Conservation (phyloP, 2,888 invertebrate genomes). For the Xylophagus ater region DNA sequence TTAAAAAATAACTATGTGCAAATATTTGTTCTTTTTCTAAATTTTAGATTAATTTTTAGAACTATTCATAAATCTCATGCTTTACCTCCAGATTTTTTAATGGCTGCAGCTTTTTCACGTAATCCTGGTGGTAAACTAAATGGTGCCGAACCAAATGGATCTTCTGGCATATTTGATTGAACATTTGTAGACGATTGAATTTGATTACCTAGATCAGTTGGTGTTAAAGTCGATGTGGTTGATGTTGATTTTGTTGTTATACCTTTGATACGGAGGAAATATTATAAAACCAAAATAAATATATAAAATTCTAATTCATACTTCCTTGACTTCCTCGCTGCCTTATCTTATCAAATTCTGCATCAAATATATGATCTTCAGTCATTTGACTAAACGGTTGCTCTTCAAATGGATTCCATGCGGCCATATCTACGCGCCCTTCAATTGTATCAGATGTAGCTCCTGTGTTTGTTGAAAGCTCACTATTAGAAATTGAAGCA, state of each 20-base stretch:
- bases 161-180: slow-evolving; percentile 43
- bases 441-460: slow-evolving; percentile 22
- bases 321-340: slow-evolving; percentile 64
- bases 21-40: slow-evolving; percentile 1
- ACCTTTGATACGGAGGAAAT: slow-evolving; percentile 21
- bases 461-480: slow-evolving; percentile 25
- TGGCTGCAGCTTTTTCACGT: slow-evolving; percentile 38
- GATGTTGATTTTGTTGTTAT: slow-evolving; percentile 37
- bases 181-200: neutral
- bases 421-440: slow-evolving; percentile 47
- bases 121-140: slow-evolving; percentile 55
- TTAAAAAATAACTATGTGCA: no score
- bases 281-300: neutral
- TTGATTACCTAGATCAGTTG: slow-evolving; percentile 29
- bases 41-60: slow-evolving; percentile 1
- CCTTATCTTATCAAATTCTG: slow-evolving; percentile 71
- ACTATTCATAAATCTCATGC: slow-evolving; percentile 33
- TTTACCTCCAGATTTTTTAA: slow-evolving; percentile 41
- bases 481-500: slow-evolving; percentile 32
- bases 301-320: no score
- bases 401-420: slow-evolving; percentile 79
- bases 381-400: slow-evolving; percentile 61
- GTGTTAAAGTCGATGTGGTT: slow-evolving; percentile 35
- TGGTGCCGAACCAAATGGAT: slow-evolving; percentile 74
- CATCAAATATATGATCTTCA: slow-evolving; percentile 72